phyloP scores from a whole-genome alignment of 2,888 invertebrate genomes.

The Melieria picta region DNA sequence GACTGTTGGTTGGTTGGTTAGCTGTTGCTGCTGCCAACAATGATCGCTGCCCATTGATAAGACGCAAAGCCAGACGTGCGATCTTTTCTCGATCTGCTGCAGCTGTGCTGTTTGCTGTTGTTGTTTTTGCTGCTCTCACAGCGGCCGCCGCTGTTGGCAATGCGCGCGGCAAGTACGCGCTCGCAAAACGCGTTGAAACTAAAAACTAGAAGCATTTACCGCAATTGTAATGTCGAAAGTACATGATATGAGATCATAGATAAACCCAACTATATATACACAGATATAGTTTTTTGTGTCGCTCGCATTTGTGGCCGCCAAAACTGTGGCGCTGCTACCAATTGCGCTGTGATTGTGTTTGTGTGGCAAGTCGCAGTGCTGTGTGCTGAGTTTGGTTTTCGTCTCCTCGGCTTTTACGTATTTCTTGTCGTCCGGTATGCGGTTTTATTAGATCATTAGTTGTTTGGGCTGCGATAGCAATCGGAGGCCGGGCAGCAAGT shows the following conservation, averaged over 20 bases:
- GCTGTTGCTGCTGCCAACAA: conserved; percentile 15
- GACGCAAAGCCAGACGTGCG: conserved; percentile 31
- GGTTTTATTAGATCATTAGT: conserved; percentile 62
- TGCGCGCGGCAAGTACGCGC: not conserved
- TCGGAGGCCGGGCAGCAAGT: conserved; percentile 12
- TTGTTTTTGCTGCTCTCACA: conserved; percentile 11
- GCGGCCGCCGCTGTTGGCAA: conserved; percentile 10
- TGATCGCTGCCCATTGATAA: conserved; percentile 45
- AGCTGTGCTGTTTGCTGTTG: conserved; percentile 1
- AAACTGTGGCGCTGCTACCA: not conserved
- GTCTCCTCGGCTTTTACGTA: not conserved
- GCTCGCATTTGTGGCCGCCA: no score
- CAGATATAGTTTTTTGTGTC: not conserved
- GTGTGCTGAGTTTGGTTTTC: not conserved
- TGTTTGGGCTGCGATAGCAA: conserved; percentile 43
- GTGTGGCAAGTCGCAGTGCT: not conserved
- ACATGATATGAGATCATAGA: conserved; percentile 66
- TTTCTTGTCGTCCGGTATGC: conserved; percentile 10
- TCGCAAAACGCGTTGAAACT: conserved; percentile 59
- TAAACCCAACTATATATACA: conserved; percentile 51
- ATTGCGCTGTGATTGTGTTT: not conserved
- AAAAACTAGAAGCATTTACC: conserved; percentile 66
- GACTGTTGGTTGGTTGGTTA: conserved; percentile 10
- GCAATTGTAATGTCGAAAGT: conserved; percentile 67
- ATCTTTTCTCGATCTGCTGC: conserved; percentile 16